Conservation (phyloP, 2,888 invertebrate species). For the Yponomeuta sedellus region DNA sequence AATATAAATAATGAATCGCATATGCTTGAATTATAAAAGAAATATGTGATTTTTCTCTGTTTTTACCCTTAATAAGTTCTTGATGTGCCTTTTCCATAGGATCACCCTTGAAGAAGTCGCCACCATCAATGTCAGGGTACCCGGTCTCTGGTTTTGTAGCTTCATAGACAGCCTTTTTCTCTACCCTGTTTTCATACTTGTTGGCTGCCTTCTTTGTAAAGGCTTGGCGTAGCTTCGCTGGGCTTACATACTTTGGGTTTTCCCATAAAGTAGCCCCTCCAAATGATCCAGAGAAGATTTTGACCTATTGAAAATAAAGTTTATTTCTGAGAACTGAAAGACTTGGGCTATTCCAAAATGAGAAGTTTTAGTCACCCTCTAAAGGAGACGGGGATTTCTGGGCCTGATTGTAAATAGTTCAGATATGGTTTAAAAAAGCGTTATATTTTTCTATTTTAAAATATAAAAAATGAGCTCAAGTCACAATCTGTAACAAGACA, state of each 20-base stretch:
- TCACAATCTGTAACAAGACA: no score
- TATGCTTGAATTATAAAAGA: not conserved
- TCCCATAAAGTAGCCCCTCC: slow-evolving; percentile 95
- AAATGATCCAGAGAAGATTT: slow-evolving; percentile 97
- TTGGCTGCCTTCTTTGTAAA: slow-evolving; percentile 80
- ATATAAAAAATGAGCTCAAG: no score
- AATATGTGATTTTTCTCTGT: not conserved
- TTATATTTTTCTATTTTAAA: no score
- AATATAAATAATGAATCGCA: slow-evolving; percentile 16
- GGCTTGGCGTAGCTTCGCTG: slow-evolving; percentile 87
- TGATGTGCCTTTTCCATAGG: slow-evolving; percentile 77
- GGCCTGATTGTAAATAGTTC: no score
- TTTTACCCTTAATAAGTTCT: slow-evolving; percentile 57
- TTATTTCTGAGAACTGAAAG: not conserved
- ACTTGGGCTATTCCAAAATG: not conserved
- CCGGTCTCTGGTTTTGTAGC: slow-evolving; percentile 83
- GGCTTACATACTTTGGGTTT: slow-evolving; percentile 93
- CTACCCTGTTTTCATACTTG: slow-evolving; percentile 87
- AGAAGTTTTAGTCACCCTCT: no score
- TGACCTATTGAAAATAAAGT: slow-evolving; percentile 78
- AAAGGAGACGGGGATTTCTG: no score
- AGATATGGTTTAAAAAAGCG: no score
- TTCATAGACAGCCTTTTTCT: slow-evolving; percentile 86
- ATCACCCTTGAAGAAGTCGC: slow-evolving; percentile 84
- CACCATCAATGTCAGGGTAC: slow-evolving; percentile 83